phyloP scores from a whole-genome alignment of 2,888 invertebrate genomes.

The Sthenelais limicola region DNA sequence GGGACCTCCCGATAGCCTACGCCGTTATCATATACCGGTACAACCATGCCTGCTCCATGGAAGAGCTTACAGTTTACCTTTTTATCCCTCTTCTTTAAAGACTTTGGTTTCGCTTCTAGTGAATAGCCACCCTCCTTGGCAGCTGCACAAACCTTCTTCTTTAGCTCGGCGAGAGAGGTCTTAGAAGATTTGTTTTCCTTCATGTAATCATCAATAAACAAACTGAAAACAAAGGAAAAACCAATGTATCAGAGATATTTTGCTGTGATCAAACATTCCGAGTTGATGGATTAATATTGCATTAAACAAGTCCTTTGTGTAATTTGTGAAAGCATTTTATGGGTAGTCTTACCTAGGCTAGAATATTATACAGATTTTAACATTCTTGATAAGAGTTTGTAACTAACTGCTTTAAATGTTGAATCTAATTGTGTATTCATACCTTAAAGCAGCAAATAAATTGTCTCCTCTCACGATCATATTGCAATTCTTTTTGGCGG shows the following conservation, averaged over 20 bases:
- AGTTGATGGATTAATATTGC: no score
- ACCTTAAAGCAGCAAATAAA: constrained; percentile 86
- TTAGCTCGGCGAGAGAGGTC: constrained; percentile 73
- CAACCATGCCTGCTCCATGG: constrained; percentile 73
- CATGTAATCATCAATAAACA: constrained; percentile 57
- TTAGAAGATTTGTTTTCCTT: constrained; percentile 51
- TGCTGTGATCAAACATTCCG: no score
- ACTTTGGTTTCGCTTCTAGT: constrained; percentile 76
- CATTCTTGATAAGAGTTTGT: neutral
- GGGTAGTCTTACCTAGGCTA: neutral
- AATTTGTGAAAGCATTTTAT: neutral
- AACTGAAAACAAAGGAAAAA: constrained; percentile 54
- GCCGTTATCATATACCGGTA: constrained; percentile 84
- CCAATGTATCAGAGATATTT: neutral
- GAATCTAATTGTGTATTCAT: constrained; percentile 58
- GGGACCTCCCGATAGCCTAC: constrained; percentile 86
- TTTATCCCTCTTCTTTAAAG: constrained; percentile 74
- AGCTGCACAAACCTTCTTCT: constrained; percentile 78
- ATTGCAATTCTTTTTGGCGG: constrained; percentile 79
- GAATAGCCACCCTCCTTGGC: constrained; percentile 77
- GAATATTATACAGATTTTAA: neutral
- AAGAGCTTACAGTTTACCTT: constrained; percentile 53
- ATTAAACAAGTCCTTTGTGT: no score
- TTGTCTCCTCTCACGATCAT: constrained; percentile 84
- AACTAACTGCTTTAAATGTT: neutral